Evolutionary conservation across 2,797 vertebrate genomes (phyloP).

Genomic region (Hydrocynus forskahlii): DNA sequence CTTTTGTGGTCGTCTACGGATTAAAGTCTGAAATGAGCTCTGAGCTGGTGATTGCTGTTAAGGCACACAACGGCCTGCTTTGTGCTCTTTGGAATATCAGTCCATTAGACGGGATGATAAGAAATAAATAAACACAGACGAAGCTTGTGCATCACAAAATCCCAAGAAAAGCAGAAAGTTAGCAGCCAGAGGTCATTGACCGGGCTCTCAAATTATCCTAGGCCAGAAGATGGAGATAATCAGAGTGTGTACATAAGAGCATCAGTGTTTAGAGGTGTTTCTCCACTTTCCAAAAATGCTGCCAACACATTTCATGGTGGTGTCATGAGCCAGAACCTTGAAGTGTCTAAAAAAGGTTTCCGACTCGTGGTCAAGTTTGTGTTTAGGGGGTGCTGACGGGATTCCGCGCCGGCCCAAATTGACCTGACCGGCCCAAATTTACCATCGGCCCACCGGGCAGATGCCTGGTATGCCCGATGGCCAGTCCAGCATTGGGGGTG

Average conservation of each 20-base stretch:
- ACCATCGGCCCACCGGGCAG: too few species aligned
- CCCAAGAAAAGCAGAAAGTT: neutral
- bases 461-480: too few species aligned
- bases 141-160: constrained; percentile 6
- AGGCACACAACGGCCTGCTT: neutral
- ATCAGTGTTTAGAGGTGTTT: neutral
- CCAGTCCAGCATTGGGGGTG: too few species aligned
- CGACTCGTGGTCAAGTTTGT: too few species aligned
- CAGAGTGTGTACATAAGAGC: neutral
- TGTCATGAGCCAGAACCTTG: too few species aligned
- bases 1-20: neutral
- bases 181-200: neutral
- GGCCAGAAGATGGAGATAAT: too few species aligned
- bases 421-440: too few species aligned
- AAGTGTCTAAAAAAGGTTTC: too few species aligned
- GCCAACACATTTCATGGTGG: too few species aligned
- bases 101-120: constrained; percentile 19
- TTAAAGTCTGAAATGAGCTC: neutral
- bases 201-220: neutral
- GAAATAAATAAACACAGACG: constrained; percentile 4
- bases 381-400: too few species aligned
- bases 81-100: constrained; percentile 19
- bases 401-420: too few species aligned
- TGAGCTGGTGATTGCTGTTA: neutral
- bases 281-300: too few species aligned